Percentiles rank a stretch among this genome's conserved stretches.
phyloP scores from a whole-genome alignment of 2,797 vertebrate species.

The Zalophus californianus region DNA sequence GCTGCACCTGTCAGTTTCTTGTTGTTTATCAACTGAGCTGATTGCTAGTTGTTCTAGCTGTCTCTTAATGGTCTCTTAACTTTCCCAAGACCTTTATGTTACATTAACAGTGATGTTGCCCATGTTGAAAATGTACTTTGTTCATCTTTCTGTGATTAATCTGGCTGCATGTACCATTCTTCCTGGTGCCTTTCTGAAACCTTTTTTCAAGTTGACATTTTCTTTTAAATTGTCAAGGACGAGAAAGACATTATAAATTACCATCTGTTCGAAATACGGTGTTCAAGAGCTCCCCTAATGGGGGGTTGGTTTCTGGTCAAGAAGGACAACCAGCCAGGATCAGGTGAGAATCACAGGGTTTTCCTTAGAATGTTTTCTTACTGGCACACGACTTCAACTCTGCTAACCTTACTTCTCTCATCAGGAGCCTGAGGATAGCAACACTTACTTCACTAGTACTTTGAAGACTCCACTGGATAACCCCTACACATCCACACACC shows the following conservation, averaged over 20 bases:
- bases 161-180: background rate
- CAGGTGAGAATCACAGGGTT: background rate
- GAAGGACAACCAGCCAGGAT: background rate
- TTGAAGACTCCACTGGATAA: background rate
- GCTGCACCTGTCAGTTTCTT: background rate
- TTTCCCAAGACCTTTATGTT: background rate
- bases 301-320: background rate
- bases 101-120: background rate
- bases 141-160: background rate
- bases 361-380: background rate
- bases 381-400: background rate
- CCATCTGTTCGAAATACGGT: background rate
- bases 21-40: background rate
- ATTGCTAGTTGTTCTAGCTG: background rate
- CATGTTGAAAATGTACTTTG: background rate
- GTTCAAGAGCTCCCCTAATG: background rate
- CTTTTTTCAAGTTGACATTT: conserved; percentile 33
- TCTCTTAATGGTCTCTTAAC: background rate
- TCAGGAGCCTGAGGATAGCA: background rate
- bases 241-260: conserved; percentile 34
- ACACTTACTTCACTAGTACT: background rate
- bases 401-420: background rate
- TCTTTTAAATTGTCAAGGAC: conserved; percentile 33
- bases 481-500: too few relatives aligned
- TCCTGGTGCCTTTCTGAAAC: conserved; percentile 8